A percentile compares a stretch with the other conserved stretches of the same genome.
phyloP scores from a whole-genome alignment of 2,113 vertebrate species.

The Crotalus horridus region DNA sequence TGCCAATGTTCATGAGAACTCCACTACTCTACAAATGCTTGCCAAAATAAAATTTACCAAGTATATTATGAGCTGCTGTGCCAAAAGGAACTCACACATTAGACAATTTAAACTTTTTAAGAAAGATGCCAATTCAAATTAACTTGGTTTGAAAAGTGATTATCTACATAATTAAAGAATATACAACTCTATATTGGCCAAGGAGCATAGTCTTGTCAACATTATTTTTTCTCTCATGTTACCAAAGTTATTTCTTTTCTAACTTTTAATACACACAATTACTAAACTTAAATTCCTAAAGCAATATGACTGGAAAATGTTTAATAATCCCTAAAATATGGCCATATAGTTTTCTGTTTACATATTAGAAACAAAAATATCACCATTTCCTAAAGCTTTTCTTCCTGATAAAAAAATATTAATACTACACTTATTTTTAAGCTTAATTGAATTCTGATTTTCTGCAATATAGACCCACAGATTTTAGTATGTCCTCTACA shows the following conservation, averaged over 20 bases:
- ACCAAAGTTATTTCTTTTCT: not conserved
- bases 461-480: not conserved
- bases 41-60: not conserved
- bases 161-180: constrained; percentile 47
- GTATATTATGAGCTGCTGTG: not conserved
- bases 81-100: not conserved
- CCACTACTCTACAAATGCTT: not conserved
- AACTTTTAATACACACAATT: not conserved
- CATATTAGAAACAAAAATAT: not conserved
- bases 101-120: not conserved
- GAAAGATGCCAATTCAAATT: not conserved
- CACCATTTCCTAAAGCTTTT: not conserved
- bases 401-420: not conserved
- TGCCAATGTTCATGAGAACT: not conserved
- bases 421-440: not conserved
- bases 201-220: not conserved
- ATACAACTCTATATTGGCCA: constrained; percentile 33
- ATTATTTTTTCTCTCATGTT: not conserved
- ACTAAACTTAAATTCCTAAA: constrained; percentile 5
- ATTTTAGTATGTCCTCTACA: not conserved
- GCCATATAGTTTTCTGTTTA: not conserved
- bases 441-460: not conserved
- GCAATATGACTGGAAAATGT: constrained; percentile 30
- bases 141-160: constrained; percentile 50
- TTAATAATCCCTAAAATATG: not conserved